A percentile compares a stretch with the other conserved stretches of the same genome.
Evolutionary conservation across 1,140 invertebrate genomes (phyloP).

Genomic region (Yoshiicerus persimilis): DNA sequence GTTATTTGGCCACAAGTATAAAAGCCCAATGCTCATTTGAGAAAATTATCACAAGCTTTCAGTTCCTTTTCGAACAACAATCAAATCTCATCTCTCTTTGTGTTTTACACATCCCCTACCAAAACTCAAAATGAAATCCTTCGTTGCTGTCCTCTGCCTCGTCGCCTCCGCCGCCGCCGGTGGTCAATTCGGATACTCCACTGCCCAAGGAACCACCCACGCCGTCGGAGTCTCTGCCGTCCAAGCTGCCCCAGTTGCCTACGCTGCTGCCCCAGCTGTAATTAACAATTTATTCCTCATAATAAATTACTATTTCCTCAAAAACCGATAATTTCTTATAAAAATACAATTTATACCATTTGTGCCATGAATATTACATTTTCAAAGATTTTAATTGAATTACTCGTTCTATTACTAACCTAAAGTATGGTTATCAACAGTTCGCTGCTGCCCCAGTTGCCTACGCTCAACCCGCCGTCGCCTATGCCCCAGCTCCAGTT

Average conservation of each 20-base stretch:
- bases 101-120: neutral
- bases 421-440: neutral
- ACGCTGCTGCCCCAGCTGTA: neutral
- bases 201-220: conserved; percentile 8
- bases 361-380: neutral
- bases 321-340: no score
- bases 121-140: neutral
- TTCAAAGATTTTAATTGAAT: neutral
- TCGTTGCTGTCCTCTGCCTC: neutral
- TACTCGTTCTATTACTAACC: neutral
- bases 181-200: conserved; percentile 17
- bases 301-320: no score
- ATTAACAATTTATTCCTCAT: no score
- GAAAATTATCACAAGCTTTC: neutral
- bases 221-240: neutral
- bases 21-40: neutral
- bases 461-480: no score
- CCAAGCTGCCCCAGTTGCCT: neutral
- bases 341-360: neutral
- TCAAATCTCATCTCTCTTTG: neutral
- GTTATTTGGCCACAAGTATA: neutral
- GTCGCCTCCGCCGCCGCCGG: conserved; percentile 1
- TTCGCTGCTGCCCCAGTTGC: neutral
- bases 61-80: neutral
- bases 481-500: no score